Conservation (phyloP, 2,797 vertebrate species). For the Gambelia wislizenii region DNA sequence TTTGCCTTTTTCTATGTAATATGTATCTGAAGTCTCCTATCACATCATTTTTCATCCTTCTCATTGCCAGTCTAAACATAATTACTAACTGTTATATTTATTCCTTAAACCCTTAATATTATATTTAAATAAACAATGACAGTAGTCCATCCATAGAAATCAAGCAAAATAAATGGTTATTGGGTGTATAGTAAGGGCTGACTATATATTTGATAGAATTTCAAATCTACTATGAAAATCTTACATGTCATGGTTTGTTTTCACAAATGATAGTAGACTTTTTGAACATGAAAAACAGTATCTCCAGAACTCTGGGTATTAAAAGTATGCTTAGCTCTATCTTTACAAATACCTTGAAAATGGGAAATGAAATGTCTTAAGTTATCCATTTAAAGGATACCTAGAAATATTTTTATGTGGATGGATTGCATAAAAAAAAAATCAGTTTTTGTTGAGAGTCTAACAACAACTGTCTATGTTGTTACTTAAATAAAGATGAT, state of each 20-base stretch:
- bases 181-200: background rate
- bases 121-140: background rate
- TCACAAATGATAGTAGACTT: background rate
- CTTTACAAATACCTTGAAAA: constrained; percentile 2
- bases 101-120: background rate
- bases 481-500: constrained; percentile 41
- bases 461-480: constrained; percentile 7
- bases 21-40: background rate
- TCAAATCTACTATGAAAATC: background rate
- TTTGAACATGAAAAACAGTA: background rate
- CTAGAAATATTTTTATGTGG: constrained; percentile 20
- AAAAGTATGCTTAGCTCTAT: background rate
- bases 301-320: background rate
- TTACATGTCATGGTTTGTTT: background rate
- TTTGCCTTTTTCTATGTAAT: background rate
- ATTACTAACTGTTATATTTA: background rate
- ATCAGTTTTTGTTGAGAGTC: constrained; percentile 21
- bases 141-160: background rate
- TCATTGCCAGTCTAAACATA: background rate
- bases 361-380: background rate
- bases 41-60: background rate
- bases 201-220: background rate
- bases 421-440: background rate
- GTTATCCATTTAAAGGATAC: constrained; percentile 7
- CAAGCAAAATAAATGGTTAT: background rate